A percentile compares a stretch with the other conserved stretches of the same genome.
These are phyloP conservation scores for Lobophora halterata DNA, from an alignment of 2,888 invertebrate genomes.

Conservation along the genomic window DNA sequence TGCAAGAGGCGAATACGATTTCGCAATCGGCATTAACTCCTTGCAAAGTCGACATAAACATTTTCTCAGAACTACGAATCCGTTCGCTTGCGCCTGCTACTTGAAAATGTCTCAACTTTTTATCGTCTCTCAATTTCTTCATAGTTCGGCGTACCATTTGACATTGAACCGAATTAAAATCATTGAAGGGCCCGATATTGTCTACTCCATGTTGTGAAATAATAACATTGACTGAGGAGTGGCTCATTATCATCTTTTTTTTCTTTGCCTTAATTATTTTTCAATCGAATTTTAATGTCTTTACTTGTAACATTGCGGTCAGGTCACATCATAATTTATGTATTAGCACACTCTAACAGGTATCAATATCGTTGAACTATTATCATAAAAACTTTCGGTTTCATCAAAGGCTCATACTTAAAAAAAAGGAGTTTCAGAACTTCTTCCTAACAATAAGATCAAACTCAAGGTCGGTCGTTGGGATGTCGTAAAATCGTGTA, in stretches of 20 bases:
- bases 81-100: slow-evolving; percentile 34
- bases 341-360: slow-evolving; percentile 61
- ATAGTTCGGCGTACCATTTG: slow-evolving; percentile 56
- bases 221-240: slow-evolving; percentile 47
- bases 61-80: slow-evolving; percentile 62
- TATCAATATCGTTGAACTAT: slow-evolving; percentile 46
- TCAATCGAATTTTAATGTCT: slow-evolving; percentile 68
- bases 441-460: slow-evolving; percentile 37
- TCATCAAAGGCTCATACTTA: slow-evolving; percentile 35
- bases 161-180: slow-evolving; percentile 75
- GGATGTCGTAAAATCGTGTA: slow-evolving; percentile 34
- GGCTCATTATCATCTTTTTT: slow-evolving; percentile 54
- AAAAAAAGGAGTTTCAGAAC: slow-evolving; percentile 34
- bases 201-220: slow-evolving; percentile 57
- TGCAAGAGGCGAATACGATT: slow-evolving; percentile 54
- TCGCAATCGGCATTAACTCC: slow-evolving; percentile 66
- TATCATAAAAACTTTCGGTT: slow-evolving; percentile 34
- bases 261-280: slow-evolving; percentile 55
- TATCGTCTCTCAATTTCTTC: slow-evolving; percentile 63
- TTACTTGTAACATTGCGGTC: slow-evolving; percentile 48
- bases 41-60: slow-evolving; percentile 60
- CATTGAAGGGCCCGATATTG: slow-evolving; percentile 66
- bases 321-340: slow-evolving; percentile 42
- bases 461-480: slow-evolving; percentile 48
- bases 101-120: slow-evolving; percentile 44